Evolutionary conservation across 2,113 vertebrate genomes (phyloP), one percentile per base, ranked within the genome.

Genomic region (Tor tambroides): DNA sequence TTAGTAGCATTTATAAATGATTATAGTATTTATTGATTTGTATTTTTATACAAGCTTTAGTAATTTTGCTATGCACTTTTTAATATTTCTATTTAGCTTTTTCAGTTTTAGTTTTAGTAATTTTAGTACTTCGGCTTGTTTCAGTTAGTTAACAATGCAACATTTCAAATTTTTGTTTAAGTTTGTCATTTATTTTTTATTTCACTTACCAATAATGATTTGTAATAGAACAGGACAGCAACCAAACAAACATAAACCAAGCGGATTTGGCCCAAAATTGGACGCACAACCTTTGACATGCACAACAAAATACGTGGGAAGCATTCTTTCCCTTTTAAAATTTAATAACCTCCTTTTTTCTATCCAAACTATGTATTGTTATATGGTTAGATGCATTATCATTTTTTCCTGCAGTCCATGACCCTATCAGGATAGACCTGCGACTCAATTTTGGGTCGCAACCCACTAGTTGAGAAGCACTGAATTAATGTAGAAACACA

Each of bases 401-500:
- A 26, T 75, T 46, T 49, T 19, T 14, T 12, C 5, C 17, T 30
- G 28, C 7, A 2, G 28, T 54, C 28, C 17, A 28, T 54, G 49
- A 78, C 26, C 26, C 76, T 51, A 51, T 54, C 49, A 30, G 28
- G 26, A 78, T 49, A 78, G n/a, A 76, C 41, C n/a, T 76, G 74
- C 49, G 74, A 76, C 28, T 78, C 76, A 46, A 78, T 54, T 51
- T 54, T 30, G 15, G 76, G 43, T 51, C 4, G 28, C 49, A 54
- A 78, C 28, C 4, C 15, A 32, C 46, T 78, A 32, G 46, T 51
- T 78, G 26, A 21, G 26, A 51, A 54, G 28, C 26, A 49, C 17
- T 78, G 17, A 30, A 54, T 30, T 75, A 85, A 28, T 35, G 38
- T 49, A 82, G 11, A 71, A 35, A 83, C 43, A 83, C n/a, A 83